phyloP scores from a whole-genome alignment of 2,888 invertebrate species.

The Meteorus colon region DNA sequence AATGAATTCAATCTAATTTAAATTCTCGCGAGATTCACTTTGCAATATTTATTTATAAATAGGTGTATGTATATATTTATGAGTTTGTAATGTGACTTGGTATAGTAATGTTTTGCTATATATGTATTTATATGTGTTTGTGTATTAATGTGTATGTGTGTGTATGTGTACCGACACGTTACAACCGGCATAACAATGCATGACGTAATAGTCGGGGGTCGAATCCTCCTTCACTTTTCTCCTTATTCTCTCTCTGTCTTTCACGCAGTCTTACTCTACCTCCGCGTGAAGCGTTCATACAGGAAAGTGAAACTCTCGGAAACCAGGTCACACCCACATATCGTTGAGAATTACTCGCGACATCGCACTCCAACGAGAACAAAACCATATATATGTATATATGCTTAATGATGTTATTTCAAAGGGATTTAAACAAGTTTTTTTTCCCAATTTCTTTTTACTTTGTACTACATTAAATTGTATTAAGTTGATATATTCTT shows the following conservation, averaged over 20 bases:
- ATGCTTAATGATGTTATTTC: conserved; percentile 20
- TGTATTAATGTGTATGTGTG: not conserved
- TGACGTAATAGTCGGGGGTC: conserved; percentile 69
- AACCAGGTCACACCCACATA: conserved; percentile 74
- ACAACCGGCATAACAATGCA: conserved; percentile 71
- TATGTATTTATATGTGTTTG: not conserved
- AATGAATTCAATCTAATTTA: conserved; percentile 55
- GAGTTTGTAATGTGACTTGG: conserved; percentile 11
- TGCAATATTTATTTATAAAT: conserved; percentile 11
- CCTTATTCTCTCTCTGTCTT: not conserved
- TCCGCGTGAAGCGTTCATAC: conserved; percentile 58
- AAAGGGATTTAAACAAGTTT: not conserved
- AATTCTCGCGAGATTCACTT: conserved; percentile 61
- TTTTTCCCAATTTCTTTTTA: not conserved
- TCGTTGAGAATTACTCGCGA: conserved; percentile 37
- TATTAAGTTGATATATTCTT: too few species aligned
- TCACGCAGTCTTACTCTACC: conserved; percentile 59
- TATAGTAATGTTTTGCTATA: not conserved
- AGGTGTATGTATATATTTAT: conserved; percentile 4
- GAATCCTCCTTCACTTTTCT: conserved; percentile 61
- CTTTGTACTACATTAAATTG: too few species aligned
- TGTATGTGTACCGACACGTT: conserved; percentile 59
- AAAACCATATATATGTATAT: not conserved
- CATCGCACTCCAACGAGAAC: conserved; percentile 11
- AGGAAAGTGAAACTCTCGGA: conserved; percentile 74